Evolutionary conservation across 2,797 vertebrate species (phyloP), one percentile per base, ranked within the genome.

Genomic region (Phrynocephalus forsythii): DNA sequence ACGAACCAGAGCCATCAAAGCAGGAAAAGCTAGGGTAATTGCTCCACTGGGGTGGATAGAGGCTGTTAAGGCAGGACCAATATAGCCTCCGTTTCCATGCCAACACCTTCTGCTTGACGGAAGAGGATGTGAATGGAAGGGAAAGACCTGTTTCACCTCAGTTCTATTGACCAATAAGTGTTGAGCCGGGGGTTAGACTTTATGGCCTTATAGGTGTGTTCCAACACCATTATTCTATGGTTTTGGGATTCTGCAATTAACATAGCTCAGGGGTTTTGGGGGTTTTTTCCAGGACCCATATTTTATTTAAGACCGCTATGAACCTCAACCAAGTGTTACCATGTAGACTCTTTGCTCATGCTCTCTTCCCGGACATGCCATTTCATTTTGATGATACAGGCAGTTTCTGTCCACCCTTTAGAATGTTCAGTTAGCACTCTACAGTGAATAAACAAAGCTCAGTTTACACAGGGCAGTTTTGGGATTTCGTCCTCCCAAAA

Each of bases 21-120:
- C 67, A 52, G 56, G 76, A 77, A 77, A 79, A 86, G 48, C 15
- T 68, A 33, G 84, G 78, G 60, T 85, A 77, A 48, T 6, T 22
- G 18, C 38, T n/a, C 78, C 56, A n/a, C 1, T 10, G 30, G 10
- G 10, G 50, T 4, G 7, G 16, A 30, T 69, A 38, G 76, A 66
- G 11, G 67, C 79, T 28, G n/a, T 69, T 56, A 26, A 15, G 20
- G 5, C 67, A 18, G 33, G 13, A 79, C 44, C 67, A n/a, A 11
- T 20, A 13, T 48, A 5, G 26, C 60, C 16, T 60, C 38, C 24
- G 20, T 16, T 78, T 38, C 3, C 26, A 73, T 56, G 11, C 1
- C 48, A 80, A 24, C 20, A 60, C 24, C 48, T 87, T 69, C 44
- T 60, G 1, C 10, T 38, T 52, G 11, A 13, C 22, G 2, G 18